These are phyloP conservation scores for Hippolais icterina DNA, from an alignment of 2,113 vertebrate species.

Conservation along the genomic window DNA sequence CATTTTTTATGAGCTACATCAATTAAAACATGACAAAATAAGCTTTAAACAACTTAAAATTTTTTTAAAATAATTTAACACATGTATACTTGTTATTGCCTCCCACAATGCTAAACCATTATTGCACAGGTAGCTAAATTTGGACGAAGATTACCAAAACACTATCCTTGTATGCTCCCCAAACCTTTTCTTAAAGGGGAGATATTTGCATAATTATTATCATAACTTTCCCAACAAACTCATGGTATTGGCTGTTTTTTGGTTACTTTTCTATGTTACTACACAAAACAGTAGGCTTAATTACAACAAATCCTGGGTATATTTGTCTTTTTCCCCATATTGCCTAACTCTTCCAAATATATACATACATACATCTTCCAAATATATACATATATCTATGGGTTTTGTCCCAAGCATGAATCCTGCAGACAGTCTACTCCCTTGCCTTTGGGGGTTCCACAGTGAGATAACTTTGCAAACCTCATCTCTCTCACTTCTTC, in stretches of 20 bases:
- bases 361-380: not conserved
- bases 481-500: not conserved
- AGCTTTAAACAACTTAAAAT: not conserved
- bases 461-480: not conserved
- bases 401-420: not conserved
- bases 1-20: not conserved
- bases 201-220: not conserved
- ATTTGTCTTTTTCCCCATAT: not conserved
- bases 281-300: not conserved
- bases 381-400: not conserved
- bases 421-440: not conserved
- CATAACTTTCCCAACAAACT: not conserved
- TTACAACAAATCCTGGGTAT: not conserved
- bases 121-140: not conserved
- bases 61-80: conserved; percentile 27
- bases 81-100: not conserved
- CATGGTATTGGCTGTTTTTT: not conserved
- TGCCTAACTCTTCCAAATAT: not conserved
- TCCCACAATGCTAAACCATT: conserved; percentile 30
- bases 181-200: conserved; percentile 7
- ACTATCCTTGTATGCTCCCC: not conserved
- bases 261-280: not conserved
- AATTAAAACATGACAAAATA: conserved; percentile 4
- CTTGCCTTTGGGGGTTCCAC: not conserved
- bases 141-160: conserved; percentile 32